Evolutionary conservation across 2,797 vertebrate species (phyloP), one percentile per base, ranked within the genome.

Genomic region (Pseudochaenichthys georgianus): DNA sequence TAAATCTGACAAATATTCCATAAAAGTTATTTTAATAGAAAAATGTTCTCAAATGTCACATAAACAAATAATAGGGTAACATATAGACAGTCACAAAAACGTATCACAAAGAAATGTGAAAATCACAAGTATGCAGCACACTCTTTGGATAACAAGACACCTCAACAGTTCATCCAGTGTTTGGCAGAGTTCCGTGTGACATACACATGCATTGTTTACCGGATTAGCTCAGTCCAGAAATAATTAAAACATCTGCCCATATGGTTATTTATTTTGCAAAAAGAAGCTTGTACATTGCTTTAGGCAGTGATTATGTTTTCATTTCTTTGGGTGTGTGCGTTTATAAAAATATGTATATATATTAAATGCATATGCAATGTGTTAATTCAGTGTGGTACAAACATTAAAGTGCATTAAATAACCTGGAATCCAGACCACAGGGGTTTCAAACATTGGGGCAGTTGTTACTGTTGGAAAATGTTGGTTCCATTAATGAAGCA

Each of bases 371-470:
- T 16, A 50, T 62, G 0, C 12, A 45, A 12, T 13, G 28, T 28
- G 28, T 28, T 59, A 70, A 54, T 78, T 5, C 4, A 57, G 38
- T 31, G 23, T 46, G 57, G 78, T 4, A 23, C 10, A 62, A 47
- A 13, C 9, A 65, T 42, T 73, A 74, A 77, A 86, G 81, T 84
- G 79, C 70, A 70, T 73, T 52, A 50, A 64, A 68, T 50, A 31
- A 47, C 21, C 17, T 43, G 11, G 69, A 64, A 64, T 17, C 16
- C 23, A 70, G 42, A 52, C 15, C 46, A 60, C 3, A 60, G 2
- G 2, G 1, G 0, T 31, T 47, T 51, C 19, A 75, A 16, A 59
- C 16, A 58, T 21, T 12, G 2, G 4, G 28, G 1, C 13, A 41
- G 34, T 50, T 70, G 41, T 9, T 55, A 17, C 1, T 2, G 1